phyloP scores from a whole-genome alignment of 2,797 vertebrate species.

The Thalassophryne amazonica region DNA sequence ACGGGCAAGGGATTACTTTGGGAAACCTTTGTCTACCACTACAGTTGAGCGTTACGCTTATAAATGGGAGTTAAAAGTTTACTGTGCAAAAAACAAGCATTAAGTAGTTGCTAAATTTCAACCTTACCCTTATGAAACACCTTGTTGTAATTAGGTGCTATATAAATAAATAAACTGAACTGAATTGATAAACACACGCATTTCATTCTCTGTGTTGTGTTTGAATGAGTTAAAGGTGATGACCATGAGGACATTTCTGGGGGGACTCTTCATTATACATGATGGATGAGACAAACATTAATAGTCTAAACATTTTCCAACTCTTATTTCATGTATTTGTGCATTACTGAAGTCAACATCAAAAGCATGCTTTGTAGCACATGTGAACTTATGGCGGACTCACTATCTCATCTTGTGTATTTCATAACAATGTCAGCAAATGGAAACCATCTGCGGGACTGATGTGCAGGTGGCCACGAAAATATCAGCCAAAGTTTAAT shows the following conservation, averaged over 20 bases:
- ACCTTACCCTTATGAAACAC: too few relatives aligned
- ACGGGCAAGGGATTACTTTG: too few relatives aligned
- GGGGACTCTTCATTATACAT: conserved; percentile 27
- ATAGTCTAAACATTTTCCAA: conserved; percentile 17
- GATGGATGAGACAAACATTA: conserved; percentile 46
- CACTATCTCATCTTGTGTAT: neutral
- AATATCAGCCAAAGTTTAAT: neutral
- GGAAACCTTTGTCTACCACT: too few relatives aligned
- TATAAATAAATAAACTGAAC: conserved; percentile 21
- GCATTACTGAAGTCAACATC: neutral
- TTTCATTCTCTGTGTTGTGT: conserved; percentile 4
- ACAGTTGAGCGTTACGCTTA: too few relatives aligned
- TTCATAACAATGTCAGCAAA: conserved; percentile 1
- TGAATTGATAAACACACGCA: conserved; percentile 43
- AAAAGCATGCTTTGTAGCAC: neutral
- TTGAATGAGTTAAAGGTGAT: conserved; percentile 28
- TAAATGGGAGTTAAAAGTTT: too few relatives aligned
- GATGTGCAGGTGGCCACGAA: neutral
- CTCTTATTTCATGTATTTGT: conserved; percentile 22
- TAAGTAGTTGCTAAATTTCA: too few relatives aligned
- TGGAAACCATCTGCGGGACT: neutral
- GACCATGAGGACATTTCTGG: conserved; percentile 30
- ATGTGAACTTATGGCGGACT: neutral
- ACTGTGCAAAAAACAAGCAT: too few relatives aligned
- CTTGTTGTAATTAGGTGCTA: too few relatives aligned